These are phyloP conservation scores for Clepsis dumicolana DNA, from an alignment of 2,888 invertebrate genomes.

Conservation along the genomic window DNA sequence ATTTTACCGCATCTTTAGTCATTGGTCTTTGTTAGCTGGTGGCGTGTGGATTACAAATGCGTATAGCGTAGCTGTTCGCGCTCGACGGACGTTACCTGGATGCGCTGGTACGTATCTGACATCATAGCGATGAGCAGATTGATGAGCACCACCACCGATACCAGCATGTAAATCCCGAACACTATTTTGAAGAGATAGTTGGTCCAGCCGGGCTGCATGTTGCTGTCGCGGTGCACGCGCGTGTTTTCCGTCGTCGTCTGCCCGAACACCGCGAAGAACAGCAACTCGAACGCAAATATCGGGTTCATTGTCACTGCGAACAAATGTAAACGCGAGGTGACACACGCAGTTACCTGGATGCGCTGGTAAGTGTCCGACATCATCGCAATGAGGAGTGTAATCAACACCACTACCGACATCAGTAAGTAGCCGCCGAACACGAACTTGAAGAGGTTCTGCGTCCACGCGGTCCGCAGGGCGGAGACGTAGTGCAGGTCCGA, in stretches of 20 bases:
- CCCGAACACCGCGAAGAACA: conserved; percentile 99
- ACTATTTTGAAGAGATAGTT: conserved; percentile 94
- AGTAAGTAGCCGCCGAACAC: conserved; percentile 99
- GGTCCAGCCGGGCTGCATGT: conserved; percentile 92
- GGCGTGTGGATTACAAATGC: conserved; percentile 39
- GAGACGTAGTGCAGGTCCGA: conserved; percentile 93
- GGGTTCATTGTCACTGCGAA: conserved; percentile 96
- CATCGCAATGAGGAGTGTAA: conserved; percentile 99
- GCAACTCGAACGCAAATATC: conserved; percentile 97
- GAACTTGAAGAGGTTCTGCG: conserved; percentile 94
- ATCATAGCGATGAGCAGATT: conserved; percentile 99
- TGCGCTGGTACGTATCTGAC: conserved; percentile 99
- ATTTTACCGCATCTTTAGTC: conserved; percentile 30
- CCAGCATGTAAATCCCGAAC: conserved; percentile 98
- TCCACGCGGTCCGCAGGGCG: conserved; percentile 91
- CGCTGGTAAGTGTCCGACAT: conserved; percentile 99
- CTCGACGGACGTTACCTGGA: conserved; percentile 91
- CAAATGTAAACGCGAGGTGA: conserved; percentile 75
- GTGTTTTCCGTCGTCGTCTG: conserved; percentile 94
- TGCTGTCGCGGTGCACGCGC: conserved; percentile 87
- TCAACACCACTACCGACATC: conserved; percentile 98
- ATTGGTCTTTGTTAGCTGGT: conserved; percentile 26
- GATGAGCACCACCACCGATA: conserved; percentile 99
- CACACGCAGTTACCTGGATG: conserved; percentile 94
- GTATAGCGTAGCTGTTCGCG: conserved; percentile 29